These are phyloP conservation scores for Gymnocephalus cernua DNA, from an alignment of 2,113 vertebrate genomes.

Conservation along the genomic window DNA sequence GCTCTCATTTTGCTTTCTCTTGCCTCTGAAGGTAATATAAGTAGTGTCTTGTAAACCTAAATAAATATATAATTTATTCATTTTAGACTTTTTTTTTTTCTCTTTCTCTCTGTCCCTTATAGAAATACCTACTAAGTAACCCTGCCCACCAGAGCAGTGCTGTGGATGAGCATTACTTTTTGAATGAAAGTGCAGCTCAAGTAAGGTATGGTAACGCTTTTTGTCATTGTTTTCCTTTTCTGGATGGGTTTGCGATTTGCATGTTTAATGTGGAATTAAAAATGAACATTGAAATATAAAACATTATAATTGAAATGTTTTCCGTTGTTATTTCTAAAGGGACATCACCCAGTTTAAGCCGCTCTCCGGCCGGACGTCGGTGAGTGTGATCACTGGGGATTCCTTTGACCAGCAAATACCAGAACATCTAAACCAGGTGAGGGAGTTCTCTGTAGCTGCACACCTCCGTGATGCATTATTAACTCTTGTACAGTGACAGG, in stretches of 20 bases:
- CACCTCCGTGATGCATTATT: conserved; percentile 19
- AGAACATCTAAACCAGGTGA: conserved; percentile 84
- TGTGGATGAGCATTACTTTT: conserved; percentile 87
- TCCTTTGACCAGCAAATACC: conserved; percentile 82
- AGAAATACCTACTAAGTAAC: conserved; percentile 87
- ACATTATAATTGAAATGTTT: neutral
- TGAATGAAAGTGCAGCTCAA: conserved; percentile 87
- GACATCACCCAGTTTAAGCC: conserved; percentile 85
- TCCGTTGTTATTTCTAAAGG: conserved; percentile 57
- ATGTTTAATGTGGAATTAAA: neutral
- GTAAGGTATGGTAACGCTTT: conserved; percentile 76
- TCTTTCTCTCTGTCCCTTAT: neutral
- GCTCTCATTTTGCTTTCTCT: neutral
- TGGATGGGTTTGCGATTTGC: neutral
- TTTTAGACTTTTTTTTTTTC: neutral
- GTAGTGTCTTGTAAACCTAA: neutral
- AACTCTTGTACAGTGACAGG: conserved; percentile 15
- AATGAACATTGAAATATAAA: neutral
- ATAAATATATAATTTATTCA: neutral
- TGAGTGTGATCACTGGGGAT: conserved; percentile 84
- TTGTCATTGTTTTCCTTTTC: neutral
- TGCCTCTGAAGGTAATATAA: neutral
- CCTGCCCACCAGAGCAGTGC: conserved; percentile 85
- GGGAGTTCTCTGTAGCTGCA: conserved; percentile 23
- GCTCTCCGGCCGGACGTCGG: conserved; percentile 80